Conservation (phyloP, 2,797 vertebrate genomes). For the Propithecus perrieri region DNA sequence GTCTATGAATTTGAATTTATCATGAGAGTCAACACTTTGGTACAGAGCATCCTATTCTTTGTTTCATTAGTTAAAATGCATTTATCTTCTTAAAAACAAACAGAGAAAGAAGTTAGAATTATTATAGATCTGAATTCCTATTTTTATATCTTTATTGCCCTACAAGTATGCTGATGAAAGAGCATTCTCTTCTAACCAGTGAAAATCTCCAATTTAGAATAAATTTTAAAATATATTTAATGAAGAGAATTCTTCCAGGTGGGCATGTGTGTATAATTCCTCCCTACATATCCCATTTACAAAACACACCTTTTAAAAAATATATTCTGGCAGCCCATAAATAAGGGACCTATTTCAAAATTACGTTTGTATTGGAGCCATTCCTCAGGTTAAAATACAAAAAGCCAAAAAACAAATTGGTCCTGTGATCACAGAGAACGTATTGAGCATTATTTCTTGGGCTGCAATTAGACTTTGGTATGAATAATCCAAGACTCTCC, state of each 20-base stretch:
- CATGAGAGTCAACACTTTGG: background rate
- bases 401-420: background rate
- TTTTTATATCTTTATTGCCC: background rate
- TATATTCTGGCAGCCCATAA: background rate
- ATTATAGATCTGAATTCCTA: background rate
- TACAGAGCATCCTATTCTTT: background rate
- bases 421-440: background rate
- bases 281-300: background rate
- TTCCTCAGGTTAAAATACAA: background rate
- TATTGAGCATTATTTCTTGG: background rate
- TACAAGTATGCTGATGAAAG: background rate
- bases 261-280: background rate
- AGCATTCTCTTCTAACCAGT: background rate
- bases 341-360: slow-evolving; percentile 20
- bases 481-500: background rate
- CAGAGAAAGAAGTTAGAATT: background rate
- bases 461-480: background rate
- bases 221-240: background rate
- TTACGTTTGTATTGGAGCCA: background rate
- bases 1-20: background rate
- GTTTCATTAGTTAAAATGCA: background rate
- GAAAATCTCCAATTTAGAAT: background rate
- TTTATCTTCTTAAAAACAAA: background rate
- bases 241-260: background rate
- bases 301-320: background rate